Percentiles rank a stretch among this genome's conserved stretches.
phyloP scores from a whole-genome alignment of 2,113 vertebrate species.

The Ursus arctos region DNA sequence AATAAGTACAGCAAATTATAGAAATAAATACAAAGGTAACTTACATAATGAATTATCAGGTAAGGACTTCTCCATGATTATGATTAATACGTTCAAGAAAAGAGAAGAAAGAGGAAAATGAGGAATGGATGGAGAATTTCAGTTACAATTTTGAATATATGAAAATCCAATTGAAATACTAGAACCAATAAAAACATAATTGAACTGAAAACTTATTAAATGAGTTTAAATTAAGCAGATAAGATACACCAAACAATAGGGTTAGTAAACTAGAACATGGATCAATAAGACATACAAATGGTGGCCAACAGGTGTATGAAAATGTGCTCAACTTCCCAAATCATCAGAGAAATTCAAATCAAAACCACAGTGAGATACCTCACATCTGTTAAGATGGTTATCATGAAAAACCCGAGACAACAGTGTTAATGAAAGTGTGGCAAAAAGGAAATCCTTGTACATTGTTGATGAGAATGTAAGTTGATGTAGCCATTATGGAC shows the following conservation, averaged over 20 bases:
- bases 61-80: background rate
- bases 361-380: background rate
- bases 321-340: background rate
- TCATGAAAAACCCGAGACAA: background rate
- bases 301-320: background rate
- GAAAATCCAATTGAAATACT: background rate
- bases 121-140: background rate
- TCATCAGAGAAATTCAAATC: background rate
- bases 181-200: background rate
- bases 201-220: background rate
- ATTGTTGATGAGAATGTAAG: background rate
- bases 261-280: background rate
- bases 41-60: background rate
- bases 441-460: background rate
- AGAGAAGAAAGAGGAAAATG: background rate
- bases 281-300: background rate
- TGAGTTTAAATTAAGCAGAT: background rate
- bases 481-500: background rate
- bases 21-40: background rate
- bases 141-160: background rate
- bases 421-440: background rate
- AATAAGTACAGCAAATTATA: background rate
- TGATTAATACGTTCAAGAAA: background rate
- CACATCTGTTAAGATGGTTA: background rate
- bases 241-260: background rate